Evolutionary conservation across 2,888 invertebrate genomes (phyloP).

Genomic region (Protonemura montana): DNA sequence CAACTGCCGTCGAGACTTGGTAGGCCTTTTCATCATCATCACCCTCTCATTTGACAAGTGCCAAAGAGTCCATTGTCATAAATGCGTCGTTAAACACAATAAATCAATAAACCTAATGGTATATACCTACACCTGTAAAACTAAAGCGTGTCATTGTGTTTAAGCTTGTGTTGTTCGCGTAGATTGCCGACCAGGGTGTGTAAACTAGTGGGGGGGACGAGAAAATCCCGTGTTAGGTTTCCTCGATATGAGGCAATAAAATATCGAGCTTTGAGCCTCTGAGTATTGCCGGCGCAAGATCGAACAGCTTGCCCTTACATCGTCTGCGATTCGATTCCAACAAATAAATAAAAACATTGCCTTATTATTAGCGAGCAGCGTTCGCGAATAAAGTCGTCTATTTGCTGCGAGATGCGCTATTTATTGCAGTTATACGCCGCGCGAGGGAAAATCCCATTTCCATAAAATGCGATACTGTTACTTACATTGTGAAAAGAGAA

Average conservation of each 20-base stretch:
- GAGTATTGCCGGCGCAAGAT: background rate
- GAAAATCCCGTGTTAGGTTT: background rate
- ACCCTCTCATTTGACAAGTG: too few relatives aligned
- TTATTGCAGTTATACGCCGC: background rate
- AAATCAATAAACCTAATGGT: too few relatives aligned
- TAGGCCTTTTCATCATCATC: too few relatives aligned
- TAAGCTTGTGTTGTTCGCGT: too few relatives aligned
- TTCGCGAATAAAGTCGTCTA: background rate
- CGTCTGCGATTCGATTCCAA: background rate
- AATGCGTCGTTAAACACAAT: too few relatives aligned
- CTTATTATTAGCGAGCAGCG: constrained; percentile 18
- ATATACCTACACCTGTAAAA: too few relatives aligned
- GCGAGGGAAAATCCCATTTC: background rate
- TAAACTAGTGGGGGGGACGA: too few relatives aligned
- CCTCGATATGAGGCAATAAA: background rate
- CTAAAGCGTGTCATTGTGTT: too few relatives aligned
- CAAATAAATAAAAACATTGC: constrained; percentile 32
- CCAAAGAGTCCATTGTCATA: too few relatives aligned
- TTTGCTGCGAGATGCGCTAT: constrained; percentile 7
- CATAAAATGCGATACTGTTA: background rate
- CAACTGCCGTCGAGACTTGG: too few relatives aligned
- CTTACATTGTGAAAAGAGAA: background rate
- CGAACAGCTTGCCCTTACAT: background rate
- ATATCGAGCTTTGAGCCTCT: background rate
- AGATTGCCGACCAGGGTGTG: too few relatives aligned